phyloP scores from a whole-genome alignment of 2,113 vertebrate genomes.

The Pelodiscus sinensis region DNA sequence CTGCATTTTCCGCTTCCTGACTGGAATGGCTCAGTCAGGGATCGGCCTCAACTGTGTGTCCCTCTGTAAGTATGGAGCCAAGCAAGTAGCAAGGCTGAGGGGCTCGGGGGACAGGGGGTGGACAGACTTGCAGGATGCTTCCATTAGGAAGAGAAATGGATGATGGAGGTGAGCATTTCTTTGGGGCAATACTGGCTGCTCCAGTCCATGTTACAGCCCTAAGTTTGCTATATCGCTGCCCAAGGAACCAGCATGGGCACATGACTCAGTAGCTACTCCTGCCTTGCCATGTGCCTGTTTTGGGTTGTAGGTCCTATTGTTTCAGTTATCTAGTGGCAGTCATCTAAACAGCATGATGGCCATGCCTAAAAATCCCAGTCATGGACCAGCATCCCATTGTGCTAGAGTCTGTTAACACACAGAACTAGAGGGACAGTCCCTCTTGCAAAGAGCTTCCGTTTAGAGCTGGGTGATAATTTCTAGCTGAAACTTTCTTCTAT shows the following conservation, averaged over 20 bases:
- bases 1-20: conserved; percentile 82
- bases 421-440: background rate
- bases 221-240: background rate
- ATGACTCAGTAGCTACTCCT: no score
- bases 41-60: conserved; percentile 82
- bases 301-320: no score
- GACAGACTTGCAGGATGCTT: background rate
- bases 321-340: no score
- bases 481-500: background rate
- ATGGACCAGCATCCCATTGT: background rate
- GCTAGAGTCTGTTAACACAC: no score
- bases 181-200: background rate
- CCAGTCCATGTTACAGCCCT: background rate
- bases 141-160: background rate
- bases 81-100: background rate
- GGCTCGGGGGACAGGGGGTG: no score
- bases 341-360: background rate
- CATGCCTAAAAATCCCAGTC: background rate
- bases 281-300: no score
- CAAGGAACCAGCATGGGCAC: no score
- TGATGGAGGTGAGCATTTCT: background rate
- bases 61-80: conserved; percentile 77
- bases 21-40: conserved; percentile 84
- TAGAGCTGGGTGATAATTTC: background rate
- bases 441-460: background rate